These are phyloP conservation scores for Trypoxylon attenuatum DNA, from an alignment of 2,888 invertebrate species.

Conservation along the genomic window DNA sequence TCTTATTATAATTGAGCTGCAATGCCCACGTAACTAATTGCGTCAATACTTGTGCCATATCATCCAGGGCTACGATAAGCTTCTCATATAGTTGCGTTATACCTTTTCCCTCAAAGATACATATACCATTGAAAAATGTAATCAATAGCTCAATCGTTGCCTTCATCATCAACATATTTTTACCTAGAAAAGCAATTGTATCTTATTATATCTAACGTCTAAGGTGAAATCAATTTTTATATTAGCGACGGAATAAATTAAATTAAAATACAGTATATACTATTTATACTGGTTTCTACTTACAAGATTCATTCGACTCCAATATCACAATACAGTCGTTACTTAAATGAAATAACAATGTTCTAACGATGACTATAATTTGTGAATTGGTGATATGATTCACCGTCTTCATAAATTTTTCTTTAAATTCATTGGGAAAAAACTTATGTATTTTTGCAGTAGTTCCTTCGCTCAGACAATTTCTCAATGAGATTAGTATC, in stretches of 20 bases:
- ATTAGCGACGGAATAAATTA: too few relatives aligned
- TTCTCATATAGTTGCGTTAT: conserved; percentile 52
- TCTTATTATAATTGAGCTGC: conserved; percentile 41
- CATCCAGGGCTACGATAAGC: conserved; percentile 56
- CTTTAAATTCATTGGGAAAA: conserved; percentile 52
- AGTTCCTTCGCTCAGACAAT: conserved; percentile 2
- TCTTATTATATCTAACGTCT: neutral
- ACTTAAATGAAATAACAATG: conserved; percentile 62
- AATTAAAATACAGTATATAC: conserved; percentile 8
- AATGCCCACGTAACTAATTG: conserved; percentile 48
- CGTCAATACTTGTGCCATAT: conserved; percentile 57
- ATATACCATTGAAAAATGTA: conserved; percentile 57
- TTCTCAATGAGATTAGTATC: conserved; percentile 58
- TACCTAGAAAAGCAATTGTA: conserved; percentile 27
- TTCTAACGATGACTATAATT: conserved; percentile 55
- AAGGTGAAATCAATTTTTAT: too few relatives aligned
- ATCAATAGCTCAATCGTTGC: conserved; percentile 53
- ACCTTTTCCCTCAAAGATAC: conserved; percentile 59
- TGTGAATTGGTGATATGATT: conserved; percentile 57
- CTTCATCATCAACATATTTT: conserved; percentile 39
- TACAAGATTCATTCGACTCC: conserved; percentile 28
- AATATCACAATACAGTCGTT: conserved; percentile 49
- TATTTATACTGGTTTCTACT: conserved; percentile 14
- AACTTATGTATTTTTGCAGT: conserved; percentile 12
- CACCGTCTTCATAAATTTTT: conserved; percentile 47